Base-by-base conservation (phyloP, 92 coral and sea anemone genomes). In the Palythoa caribaeorum region DNA sequence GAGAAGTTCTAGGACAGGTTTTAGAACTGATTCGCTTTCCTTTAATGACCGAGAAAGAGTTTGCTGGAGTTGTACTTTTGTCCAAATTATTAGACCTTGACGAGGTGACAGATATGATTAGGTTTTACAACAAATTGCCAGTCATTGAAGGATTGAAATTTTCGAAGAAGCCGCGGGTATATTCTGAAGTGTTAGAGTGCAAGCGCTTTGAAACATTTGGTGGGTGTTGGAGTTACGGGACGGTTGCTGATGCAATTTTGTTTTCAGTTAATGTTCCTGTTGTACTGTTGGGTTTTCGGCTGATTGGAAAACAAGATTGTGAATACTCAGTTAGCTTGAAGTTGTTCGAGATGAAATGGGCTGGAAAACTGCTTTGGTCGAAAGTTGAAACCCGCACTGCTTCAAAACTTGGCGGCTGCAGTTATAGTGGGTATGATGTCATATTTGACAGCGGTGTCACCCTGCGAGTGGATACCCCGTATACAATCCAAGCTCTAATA, bases 11-110 rank as follows among this genome's bases (percentile, higher is more conserved):
- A 35, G 92, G 92, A n/a, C 85, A 80, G 38, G 70, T 75, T 59
- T 78, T 90, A 52, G 57, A 83, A 21, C 48, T 71, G 74, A 90
- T 90, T 47, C 89, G 92, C 75, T 90, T 90, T 80, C 92, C 90
- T 19, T 80, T 90, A 8, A 90, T 90, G 92, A 16, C 90, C 14
- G 80, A 85, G 47, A 86, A 86, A 68, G 89, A 90, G n/a, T 90
- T 90, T 50, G 92, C 90, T 28, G 89, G 80, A 47, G 53, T 79
- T 6, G 92, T 90, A 2, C 80, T 86, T 40, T 19, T 79, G 6
- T 69, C 81, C n/a, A 77, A 73, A 54, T 12, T 88, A 12, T 78
- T 88, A 6, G 40, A 72, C 69, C 20, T 21, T 11, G 55, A 88
- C 9, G 91, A 88, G 21, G 76, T 83, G 11, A 76, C 76, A 2